These are phyloP conservation scores for Holcopasites calliopsidis DNA, from an alignment of 1,140 invertebrate genomes.

Conservation along the genomic window DNA sequence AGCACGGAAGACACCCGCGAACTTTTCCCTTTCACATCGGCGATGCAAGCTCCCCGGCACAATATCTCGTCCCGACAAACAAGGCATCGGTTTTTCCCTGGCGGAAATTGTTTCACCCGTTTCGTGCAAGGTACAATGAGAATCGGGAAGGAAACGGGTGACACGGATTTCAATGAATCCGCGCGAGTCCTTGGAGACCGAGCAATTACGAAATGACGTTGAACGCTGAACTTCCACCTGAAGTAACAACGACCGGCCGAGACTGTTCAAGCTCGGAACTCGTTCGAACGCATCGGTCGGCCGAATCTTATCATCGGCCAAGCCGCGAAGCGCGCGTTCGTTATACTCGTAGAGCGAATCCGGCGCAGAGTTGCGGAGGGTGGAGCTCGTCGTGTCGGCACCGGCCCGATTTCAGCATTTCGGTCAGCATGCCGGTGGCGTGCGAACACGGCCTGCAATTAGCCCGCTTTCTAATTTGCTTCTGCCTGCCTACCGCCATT, in stretches of 20 bases:
- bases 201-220: too few species aligned
- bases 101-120: not conserved
- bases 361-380: conserved; percentile 19
- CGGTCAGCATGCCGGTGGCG: conserved; percentile 69
- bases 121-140: not conserved
- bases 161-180: too few species aligned
- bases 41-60: too few species aligned
- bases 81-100: conserved; percentile 20
- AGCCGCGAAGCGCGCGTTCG: not conserved
- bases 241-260: not conserved
- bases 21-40: conserved; percentile 27
- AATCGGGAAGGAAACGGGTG: too few species aligned
- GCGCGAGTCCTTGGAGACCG: too few species aligned
- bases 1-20: not conserved
- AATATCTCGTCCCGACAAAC: conserved; percentile 22
- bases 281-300: not conserved
- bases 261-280: not conserved
- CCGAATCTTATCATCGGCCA: not conserved
- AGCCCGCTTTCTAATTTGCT: conserved; percentile 72
- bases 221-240: too few species aligned
- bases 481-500: conserved; percentile 64
- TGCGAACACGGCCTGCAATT: conserved; percentile 73
- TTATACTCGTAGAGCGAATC: conserved; percentile 13
- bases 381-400: conserved; percentile 23
- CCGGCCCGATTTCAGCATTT: conserved; percentile 56